Evolutionary conservation across 2,888 invertebrate species (phyloP), one percentile per base, ranked within the genome.

Genomic region (Epirrhoe tristata): DNA sequence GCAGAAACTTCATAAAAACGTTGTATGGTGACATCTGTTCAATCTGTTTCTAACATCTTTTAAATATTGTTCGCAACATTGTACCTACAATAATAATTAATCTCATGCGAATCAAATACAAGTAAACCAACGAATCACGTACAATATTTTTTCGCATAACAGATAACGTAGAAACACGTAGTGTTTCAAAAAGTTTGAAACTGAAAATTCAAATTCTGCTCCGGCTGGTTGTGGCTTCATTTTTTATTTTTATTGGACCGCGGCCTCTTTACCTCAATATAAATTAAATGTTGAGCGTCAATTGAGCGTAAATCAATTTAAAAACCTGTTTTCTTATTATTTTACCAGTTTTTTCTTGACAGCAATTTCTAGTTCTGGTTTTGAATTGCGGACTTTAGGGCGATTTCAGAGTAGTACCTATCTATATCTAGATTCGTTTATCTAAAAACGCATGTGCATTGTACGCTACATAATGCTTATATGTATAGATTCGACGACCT

Each of bases 121-220:
- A n/a, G n/a, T n/a, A n/a, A n/a, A n/a, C n/a, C n/a, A n/a, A n/a
- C n/a, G n/a, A n/a, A n/a, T n/a, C n/a, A n/a, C n/a, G n/a, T n/a
- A 24, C 24, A 24, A 24, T 24, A 24, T 24, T 2, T 39, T 39
- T 0, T 2, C 36, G 8, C 0, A 39, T 0, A 39, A 39, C 36
- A 36, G 36, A 36, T 7, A 36, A 39, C 10, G 36, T 39, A 39
- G 10, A 39, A 39, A 39, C 3, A 24, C 3, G 36, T 0, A 39
- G 36, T 8, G 36, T 8, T 39, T 10, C 0, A 1, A 39, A 39
- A 39, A 39, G 8, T 6, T 39, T 39, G 10, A 7, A 8, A 24
- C 24, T 39, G 36, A 12, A 58, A 57, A 63, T 46, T 58, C 63
- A 58, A 63, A 43, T 63, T 32, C 32, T 12, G 3, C 51, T 36